Base-by-base conservation (phyloP, 1,140 invertebrate species). In the Tetramorium alpestre region DNA sequence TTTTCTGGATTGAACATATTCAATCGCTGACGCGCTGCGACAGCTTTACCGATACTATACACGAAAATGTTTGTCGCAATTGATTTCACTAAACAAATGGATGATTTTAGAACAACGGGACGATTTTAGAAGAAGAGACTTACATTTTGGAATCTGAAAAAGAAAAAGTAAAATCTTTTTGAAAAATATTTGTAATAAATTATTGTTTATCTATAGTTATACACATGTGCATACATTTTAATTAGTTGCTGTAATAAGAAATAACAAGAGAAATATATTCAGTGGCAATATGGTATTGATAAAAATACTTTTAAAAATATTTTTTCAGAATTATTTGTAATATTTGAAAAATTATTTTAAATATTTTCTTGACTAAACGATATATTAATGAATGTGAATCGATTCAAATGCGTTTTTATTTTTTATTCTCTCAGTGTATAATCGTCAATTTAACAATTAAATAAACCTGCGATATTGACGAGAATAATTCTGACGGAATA, bases 1-100 rank as follows among this genome's bases (percentile, higher is more conserved):
- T 84, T 33, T 5, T 38, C 44, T 41, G 80, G 8, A 60, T 82
- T 73, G 13, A 80, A 54, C 7, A 47, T 73, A 82, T 51, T 67
- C 47, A 67, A 41, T 60, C 33, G 13, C 22, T 54, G 11, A 10
- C 11, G n/a, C 44, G 58, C 2, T 33, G 18, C 13, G 25, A 11
- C n/a, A 7, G 16, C 33, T 65, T 25, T 33, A 16, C 2, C 18
- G 10, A n/a, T 22, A 28, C 16, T 6, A 25, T 25, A 16, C 11
- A 25, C 33, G 62, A 25, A 69, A 41, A 69, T 38, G 13, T 75
- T 58, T 10, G 4, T 16, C 13, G 33, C 18, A 75, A 13, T 75
- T 58, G 3, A 56, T 75, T 75, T 33, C 13, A 1, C 7, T 41
- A 41, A 75, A 16, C 51, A 33, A 75, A 75, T 73, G 2, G 70